Percentiles rank a stretch among this genome's conserved stretches.
These are phyloP conservation scores for Campoletis sonorensis DNA, from an alignment of 1,140 invertebrate species.

Conservation along the genomic window DNA sequence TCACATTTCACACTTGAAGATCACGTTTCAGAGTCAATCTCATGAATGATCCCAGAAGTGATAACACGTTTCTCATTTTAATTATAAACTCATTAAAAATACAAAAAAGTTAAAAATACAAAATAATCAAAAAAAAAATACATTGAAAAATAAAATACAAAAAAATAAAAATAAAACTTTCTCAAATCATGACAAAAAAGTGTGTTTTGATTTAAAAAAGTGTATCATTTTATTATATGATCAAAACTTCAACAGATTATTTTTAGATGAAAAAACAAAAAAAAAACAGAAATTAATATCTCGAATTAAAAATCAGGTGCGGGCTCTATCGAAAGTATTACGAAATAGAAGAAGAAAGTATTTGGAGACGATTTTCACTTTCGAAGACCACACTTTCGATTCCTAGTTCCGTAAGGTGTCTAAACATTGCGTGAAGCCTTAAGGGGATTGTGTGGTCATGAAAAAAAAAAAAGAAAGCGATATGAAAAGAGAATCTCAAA, in stretches of 20 bases:
- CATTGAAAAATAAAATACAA: too few species aligned
- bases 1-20: too few species aligned
- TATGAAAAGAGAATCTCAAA: background rate
- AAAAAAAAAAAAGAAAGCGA: background rate
- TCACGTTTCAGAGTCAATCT: too few species aligned
- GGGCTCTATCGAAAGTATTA: background rate
- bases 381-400: slow-evolving; percentile 13
- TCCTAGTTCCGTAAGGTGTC: slow-evolving; percentile 17
- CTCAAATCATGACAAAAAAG: background rate
- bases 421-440: slow-evolving; percentile 23
- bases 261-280: background rate
- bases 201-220: too few species aligned
- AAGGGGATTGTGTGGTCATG: background rate
- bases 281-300: too few species aligned
- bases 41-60: too few species aligned
- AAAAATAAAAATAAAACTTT: too few species aligned
- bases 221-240: background rate
- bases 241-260: background rate
- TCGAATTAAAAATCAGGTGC: background rate
- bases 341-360: background rate
- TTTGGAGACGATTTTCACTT: slow-evolving; percentile 12
- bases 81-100: too few species aligned
- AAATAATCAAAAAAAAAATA: too few species aligned
- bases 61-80: too few species aligned
- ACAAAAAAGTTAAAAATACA: too few species aligned